These are phyloP conservation scores for Apotomis capreana DNA, from an alignment of 2,888 invertebrate genomes.

Conservation along the genomic window DNA sequence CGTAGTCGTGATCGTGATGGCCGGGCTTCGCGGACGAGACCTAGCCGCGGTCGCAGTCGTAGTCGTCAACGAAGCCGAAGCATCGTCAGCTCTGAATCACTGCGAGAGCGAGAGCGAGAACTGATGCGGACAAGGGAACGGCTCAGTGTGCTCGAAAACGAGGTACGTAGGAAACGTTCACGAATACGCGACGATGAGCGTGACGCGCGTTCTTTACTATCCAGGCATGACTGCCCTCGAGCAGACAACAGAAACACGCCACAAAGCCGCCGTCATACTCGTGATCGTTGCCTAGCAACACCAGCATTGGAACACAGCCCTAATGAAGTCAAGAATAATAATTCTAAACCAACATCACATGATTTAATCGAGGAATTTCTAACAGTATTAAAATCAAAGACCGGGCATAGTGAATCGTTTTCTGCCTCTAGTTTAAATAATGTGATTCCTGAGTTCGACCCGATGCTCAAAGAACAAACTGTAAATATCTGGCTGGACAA, in stretches of 20 bases:
- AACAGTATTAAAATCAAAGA: background rate
- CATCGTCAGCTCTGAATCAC: background rate
- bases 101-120: background rate
- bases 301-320: background rate
- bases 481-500: no score
- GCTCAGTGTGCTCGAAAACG: background rate
- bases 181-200: slow-evolving; percentile 3
- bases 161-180: slow-evolving; percentile 12
- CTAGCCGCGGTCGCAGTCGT: slow-evolving; percentile 5
- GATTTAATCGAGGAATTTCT: no score
- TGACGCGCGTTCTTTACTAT: background rate
- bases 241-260: background rate
- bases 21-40: slow-evolving; percentile 15
- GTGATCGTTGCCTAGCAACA: slow-evolving; percentile 4
- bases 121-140: background rate
- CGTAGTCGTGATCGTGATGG: background rate
- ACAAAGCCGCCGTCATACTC: background rate
- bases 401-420: slow-evolving; percentile 2
- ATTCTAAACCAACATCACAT: no score
- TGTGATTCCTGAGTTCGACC: slow-evolving; percentile 28
- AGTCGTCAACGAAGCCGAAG: slow-evolving; percentile 7
- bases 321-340: no score
- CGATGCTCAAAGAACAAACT: background rate
- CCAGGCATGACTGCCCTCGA: background rate
- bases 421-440: slow-evolving; percentile 7